Base-by-base conservation (phyloP, 2,888 invertebrate species). In the Scaptomyza cyrtandrae region DNA sequence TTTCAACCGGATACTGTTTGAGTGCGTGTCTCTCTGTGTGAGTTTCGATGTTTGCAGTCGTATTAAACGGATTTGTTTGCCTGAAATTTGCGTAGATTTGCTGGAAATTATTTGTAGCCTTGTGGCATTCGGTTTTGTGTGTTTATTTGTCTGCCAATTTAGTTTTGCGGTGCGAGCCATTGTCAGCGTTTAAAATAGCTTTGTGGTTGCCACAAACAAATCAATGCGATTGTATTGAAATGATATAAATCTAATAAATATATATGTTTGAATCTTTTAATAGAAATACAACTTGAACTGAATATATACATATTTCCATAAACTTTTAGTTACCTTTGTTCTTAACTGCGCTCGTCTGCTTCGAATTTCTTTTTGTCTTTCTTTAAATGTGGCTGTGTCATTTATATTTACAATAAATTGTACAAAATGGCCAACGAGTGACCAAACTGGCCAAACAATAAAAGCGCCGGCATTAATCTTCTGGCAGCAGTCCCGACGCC, bases 351-450 rank as follows among this genome's bases (percentile, higher is more conserved):
- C 9, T 3, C 6, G n/a, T 24, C 24, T 2, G 24, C 24, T 24
- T 4, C 3, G 24, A 14, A 37, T 52, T 58, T 43, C 19, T 48
- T 48, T 59, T 39, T 54, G 61, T 54, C 37, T 24, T 52, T 61
- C 57, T 57, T 41, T 16, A 16, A 39, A 41, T 63, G 69, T 64
- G 52, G 19, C 39, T 49, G 55, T 68, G 73, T 70, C 83, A 71
- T 67, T 83, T 75, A 82, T 83, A 82, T 83, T 77, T 82, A 88
- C 77, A 67, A 84, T 88, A 88, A 88, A 84, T 88, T 86, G 66
- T 71, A 54, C 53, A 69, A 80, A 86, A 82, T 49, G 88, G 65
- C 67, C 83, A 80, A 63, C 80, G 72, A 80, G 88, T 82, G 82
- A 85, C 82, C 88, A 75, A 75, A 73, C 79, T 67, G 79, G 67